A percentile compares a stretch with the other conserved stretches of the same genome.
Evolutionary conservation across 2,888 invertebrate genomes (phyloP).

Genomic region (Himalopsyche tibetana): DNA sequence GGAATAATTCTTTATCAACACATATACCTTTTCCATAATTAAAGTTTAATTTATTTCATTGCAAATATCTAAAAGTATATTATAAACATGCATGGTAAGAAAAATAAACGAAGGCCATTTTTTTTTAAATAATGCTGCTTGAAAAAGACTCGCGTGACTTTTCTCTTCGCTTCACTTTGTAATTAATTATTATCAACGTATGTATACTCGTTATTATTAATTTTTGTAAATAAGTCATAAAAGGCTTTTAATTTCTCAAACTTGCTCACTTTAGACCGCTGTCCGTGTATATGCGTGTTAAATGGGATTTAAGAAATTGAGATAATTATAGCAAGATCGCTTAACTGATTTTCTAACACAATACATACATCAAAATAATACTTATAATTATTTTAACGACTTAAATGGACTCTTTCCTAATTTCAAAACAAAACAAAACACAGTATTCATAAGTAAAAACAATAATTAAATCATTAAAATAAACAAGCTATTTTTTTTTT

Average conservation of each 20-base stretch:
- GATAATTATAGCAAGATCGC: not conserved
- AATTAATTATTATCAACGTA: not conserved
- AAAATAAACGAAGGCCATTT: not conserved
- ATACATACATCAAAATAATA: not conserved
- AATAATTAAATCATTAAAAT: not conserved
- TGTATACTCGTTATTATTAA: not conserved
- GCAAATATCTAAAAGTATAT: not conserved
- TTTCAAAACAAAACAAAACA: not conserved
- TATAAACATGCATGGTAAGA: not conserved
- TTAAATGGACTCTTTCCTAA: not conserved
- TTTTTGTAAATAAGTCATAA: not conserved
- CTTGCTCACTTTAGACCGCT: not conserved
- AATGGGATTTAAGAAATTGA: conserved; percentile 3
- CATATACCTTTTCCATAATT: no score
- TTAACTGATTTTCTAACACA: not conserved
- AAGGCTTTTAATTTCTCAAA: not conserved
- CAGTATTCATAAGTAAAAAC: not conserved
- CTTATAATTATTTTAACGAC: not conserved
- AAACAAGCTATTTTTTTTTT: no score
- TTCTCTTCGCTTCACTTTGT: not conserved
- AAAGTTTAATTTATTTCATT: no score
- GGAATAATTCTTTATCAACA: no score
- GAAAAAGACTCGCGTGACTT: not conserved
- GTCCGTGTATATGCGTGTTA: not conserved
- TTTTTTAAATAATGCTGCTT: not conserved